Percentiles rank a stretch among this genome's conserved stretches.
Evolutionary conservation across 2,113 vertebrate species (phyloP).

Genomic region (Lanius collurio): DNA sequence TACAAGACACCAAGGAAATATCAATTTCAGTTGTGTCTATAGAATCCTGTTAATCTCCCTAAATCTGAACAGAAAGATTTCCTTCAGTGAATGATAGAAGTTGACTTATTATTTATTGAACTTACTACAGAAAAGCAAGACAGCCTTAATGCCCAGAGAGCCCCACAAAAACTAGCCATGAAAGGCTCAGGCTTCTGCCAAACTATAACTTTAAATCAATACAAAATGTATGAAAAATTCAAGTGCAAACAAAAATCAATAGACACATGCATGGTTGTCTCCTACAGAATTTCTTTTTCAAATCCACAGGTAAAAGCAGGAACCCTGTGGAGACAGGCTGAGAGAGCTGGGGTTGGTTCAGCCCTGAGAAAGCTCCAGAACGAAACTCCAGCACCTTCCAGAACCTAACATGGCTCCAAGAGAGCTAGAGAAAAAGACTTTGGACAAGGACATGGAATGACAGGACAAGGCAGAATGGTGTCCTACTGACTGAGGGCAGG

Average conservation of each 20-base stretch:
- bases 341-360: neutral
- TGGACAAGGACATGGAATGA: neutral
- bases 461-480: neutral
- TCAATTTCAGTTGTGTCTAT: neutral
- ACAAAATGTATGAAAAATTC: neutral
- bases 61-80: neutral
- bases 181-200: neutral
- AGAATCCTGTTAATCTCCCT: neutral
- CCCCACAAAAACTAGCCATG: rapidly evolving
- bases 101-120: neutral
- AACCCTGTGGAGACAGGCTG: neutral
- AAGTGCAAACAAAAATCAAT: neutral
- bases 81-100: neutral
- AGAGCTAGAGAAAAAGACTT: neutral
- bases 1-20: neutral
- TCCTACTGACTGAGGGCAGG: neutral
- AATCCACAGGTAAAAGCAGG: neutral
- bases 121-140: neutral
- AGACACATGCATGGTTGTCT: neutral
- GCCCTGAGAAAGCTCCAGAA: neutral
- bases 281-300: neutral
- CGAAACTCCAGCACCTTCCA: neutral
- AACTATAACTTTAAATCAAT: neutral
- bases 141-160: neutral
- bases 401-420: neutral